A percentile compares a stretch with the other conserved stretches of the same genome.
Conservation (phyloP, 1,140 invertebrate species). For the Prorops nasuta region DNA sequence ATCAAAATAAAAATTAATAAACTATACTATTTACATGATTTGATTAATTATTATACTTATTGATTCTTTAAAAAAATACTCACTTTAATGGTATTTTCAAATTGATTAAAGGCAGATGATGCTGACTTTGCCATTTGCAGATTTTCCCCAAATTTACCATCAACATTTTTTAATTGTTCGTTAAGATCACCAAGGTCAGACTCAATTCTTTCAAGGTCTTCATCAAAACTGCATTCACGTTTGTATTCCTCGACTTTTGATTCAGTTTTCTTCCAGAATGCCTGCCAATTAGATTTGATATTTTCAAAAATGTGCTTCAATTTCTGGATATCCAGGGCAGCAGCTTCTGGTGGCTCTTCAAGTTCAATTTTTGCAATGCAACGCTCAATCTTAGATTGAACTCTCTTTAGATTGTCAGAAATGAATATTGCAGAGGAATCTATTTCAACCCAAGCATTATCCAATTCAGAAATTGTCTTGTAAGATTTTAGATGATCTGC, state of each 20-base stretch:
- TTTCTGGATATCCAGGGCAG: conserved; percentile 69
- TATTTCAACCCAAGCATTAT: conserved; percentile 38
- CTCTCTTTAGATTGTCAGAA: conserved; percentile 62
- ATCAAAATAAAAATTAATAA: conserved; percentile 8
- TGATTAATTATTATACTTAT: too few relatives aligned
- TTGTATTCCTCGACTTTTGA: conserved; percentile 64
- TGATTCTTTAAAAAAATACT: conserved; percentile 31
- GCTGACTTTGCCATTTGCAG: conserved; percentile 67
- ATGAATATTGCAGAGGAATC: conserved; percentile 61
- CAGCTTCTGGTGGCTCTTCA: conserved; percentile 69
- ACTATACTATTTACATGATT: too few relatives aligned
- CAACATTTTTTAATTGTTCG: conserved; percentile 38
- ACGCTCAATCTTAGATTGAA: conserved; percentile 64
- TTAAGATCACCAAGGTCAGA: conserved; percentile 46
- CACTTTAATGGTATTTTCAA: conserved; percentile 79
- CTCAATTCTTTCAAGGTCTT: conserved; percentile 73
- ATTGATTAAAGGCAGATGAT: conserved; percentile 71
- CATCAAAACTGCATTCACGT: conserved; percentile 69
- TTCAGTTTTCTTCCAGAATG: conserved; percentile 62
- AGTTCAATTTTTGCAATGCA: conserved; percentile 65
- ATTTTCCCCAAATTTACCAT: conserved; percentile 62
- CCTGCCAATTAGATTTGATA: conserved; percentile 60
- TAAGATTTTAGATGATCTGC: background rate
- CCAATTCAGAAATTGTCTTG: conserved; percentile 11
- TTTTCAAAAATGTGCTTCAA: conserved; percentile 64